Evolutionary conservation across 2,113 vertebrate species (phyloP), one percentile per base, ranked within the genome.

Genomic region (Reinhardtius hippoglossoides): DNA sequence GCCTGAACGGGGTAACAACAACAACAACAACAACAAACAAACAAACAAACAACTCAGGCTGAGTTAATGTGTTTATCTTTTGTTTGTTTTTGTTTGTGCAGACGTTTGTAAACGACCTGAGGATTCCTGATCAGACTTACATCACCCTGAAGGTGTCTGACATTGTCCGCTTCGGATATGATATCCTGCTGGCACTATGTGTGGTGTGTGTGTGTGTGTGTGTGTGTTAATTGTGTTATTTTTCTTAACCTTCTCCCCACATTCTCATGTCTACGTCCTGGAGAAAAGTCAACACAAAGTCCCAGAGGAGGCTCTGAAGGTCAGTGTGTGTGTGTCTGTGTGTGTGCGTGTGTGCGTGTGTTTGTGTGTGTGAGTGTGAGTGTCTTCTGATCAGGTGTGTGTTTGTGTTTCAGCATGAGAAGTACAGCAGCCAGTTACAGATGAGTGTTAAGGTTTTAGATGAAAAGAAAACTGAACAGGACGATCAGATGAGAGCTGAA

Each of bases 51-150:
- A 60, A 1, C 23, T 59, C 23, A 27, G 57, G 13, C 15, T 15
- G 7, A 60, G 2, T 62, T 2, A 42, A 15, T 63, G 9, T 48
- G 13, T 59, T 2, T 16, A 37, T 56, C n/a, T 52, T 42, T 44
- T 37, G 59, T 61, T 61, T 46, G 44, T 46, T 50, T 15, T 52
- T 72, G 64, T 82, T 56, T 18, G 35, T 67, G 7, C 93, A 99
- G 98, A 99, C 98, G 0, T 99, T 99, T 52, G 98, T 99, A 82
- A 99, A 99, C 10, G 97, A 99, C 0, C 91, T 97, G 83, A 95
- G 96, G 88, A 97, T 99, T 88, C 98, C 98, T 8, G 98, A 99
- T 89, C 98, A 99, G 94, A 98, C 97, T 54, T 99, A 99, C 84
- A 93, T 99, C 85, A 97, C 96, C 0, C 94, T 99, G 54, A 97